These are phyloP conservation scores for Anorthoa munda DNA, from an alignment of 2,888 invertebrate genomes.

Conservation along the genomic window DNA sequence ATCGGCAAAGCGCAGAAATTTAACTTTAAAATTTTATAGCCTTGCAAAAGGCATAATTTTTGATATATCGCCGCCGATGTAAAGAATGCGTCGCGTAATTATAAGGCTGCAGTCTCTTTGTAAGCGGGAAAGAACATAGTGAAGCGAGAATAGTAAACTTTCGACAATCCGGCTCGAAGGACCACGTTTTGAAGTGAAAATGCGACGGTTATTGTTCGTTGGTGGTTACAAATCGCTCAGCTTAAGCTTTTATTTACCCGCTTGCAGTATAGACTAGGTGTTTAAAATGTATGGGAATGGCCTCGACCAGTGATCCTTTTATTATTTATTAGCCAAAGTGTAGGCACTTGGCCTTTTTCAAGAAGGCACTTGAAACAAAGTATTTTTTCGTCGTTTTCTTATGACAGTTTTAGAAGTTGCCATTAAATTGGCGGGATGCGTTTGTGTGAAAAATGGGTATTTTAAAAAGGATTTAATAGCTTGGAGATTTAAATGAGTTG, in stretches of 20 bases:
- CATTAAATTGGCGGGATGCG: slow-evolving; percentile 45
- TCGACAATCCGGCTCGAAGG: not conserved
- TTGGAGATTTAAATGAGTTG: slow-evolving; percentile 12
- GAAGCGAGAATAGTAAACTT: not conserved
- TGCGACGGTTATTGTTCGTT: not conserved
- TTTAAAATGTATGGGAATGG: slow-evolving; percentile 31
- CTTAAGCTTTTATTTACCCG: slow-evolving; percentile 23
- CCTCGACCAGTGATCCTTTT: slow-evolving; percentile 40
- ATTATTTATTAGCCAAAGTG: slow-evolving; percentile 60
- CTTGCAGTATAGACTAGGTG: slow-evolving; percentile 25
- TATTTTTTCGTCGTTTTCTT: slow-evolving; percentile 48
- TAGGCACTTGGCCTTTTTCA: slow-evolving; percentile 54
- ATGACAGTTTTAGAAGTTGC: slow-evolving; percentile 49
- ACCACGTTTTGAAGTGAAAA: not conserved
- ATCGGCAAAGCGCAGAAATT: slow-evolving; percentile 71
- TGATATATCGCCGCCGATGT: slow-evolving; percentile 74
- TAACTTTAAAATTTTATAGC: slow-evolving; percentile 85
- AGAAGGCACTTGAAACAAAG: slow-evolving; percentile 39
- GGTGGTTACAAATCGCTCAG: slow-evolving; percentile 28
- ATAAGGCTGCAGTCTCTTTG: slow-evolving; percentile 52
- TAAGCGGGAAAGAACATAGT: slow-evolving; percentile 31
- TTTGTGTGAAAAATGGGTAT: slow-evolving; percentile 47
- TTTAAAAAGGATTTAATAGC: slow-evolving; percentile 30
- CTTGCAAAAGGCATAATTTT: slow-evolving; percentile 77
- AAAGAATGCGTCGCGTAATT: slow-evolving; percentile 69